Evolutionary conservation across 2,797 vertebrate species (phyloP), one percentile per base, ranked within the genome.

Genomic region (Acropternis orthonyx): DNA sequence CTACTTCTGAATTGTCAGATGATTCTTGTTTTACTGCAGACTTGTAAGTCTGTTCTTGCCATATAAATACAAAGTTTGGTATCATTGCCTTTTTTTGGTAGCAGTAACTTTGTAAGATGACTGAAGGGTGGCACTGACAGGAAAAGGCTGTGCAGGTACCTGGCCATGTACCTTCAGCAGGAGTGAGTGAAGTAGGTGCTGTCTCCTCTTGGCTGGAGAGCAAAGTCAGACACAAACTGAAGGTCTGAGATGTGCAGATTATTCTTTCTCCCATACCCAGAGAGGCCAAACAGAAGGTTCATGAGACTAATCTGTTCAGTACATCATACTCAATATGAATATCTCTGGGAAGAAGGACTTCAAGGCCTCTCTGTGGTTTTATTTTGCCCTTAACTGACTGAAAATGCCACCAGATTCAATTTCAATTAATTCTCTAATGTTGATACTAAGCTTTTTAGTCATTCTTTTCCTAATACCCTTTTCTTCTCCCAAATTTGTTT

Each of bases 401-500:
- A 61, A 91, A 78, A 66, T 28, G 44, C 23, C 4, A 1, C 27
- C 24, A 80, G 54, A 67, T 49, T 23, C 34, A 32, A 37, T 61
- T 85, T 15, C 28, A 59, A 39, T 46, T 19, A 14, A 16, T 54
- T 71, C n/a, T 52, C 14, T 44, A 17, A 14, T 44, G 20, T 32
- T 39, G 48, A 11, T 43, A 3, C 1, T 34, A 4, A 17, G 22
- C 14, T 46, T 59, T 62, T 58, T 3, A 15, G 12, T 34, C 14
- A 22, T 73, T 73, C 7, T 79, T 66, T 77, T 71, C 92, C 44
- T 86, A 44, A 83, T 49, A 32, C 2, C 49, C 6, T 80, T 95
- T 87, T 92, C 28, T 95, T 96, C 93, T 88, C 49, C 74, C 54
- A 85, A 84, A 82, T 71, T 93, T 67, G 93, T 97, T 97, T 97